Base-by-base conservation (phyloP, 2,113 vertebrate genomes). In the Pongo pygmaeus region DNA sequence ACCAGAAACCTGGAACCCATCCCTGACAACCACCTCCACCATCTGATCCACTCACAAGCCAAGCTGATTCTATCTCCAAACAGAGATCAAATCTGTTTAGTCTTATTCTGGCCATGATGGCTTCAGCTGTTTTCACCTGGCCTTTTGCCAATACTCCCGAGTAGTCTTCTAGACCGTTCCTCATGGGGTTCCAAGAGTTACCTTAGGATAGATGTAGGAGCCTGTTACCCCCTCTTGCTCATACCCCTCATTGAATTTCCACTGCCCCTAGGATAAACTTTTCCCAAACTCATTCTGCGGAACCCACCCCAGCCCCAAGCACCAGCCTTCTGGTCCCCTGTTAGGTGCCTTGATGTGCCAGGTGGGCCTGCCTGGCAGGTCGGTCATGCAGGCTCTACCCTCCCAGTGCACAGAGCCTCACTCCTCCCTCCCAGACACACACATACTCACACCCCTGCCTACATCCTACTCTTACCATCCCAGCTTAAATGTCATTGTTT, bases 81-180 rank as follows among this genome's bases (percentile, higher is more conserved):
- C 8, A 5, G 70, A 46, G 20, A 27, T 57, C 13, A 4, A 12
- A 3, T 46, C 78, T 52, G 0, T 23, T 48, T 11, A 30, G 10
- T 25, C 16, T 12, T 0, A 0, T 50, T 43, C 46, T 50, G 6
- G 8, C n/a, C 69, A 0, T 9, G 0, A n/a, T 0, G 5, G 16
- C 7, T 7, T 46, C 55, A 27, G 22, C 57, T 38, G 32, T 52
- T 59, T n/a, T 48, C 25, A 1, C 35, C 40, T n/a, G 35, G 35
- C 32, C 10, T 30, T 61, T 32, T 2, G 27, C 46, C 46, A 35
- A 32, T n/a, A 18, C 5, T 27, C 32, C 3, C 0, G 0, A 5
- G 78, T 7, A 20, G 35, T 8, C 69, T n/a, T 43, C 35, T 14
- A 6, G 43, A 20, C 79, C 23, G 0, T 17, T 57, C 35, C 25